Conservation (phyloP, 2,113 vertebrate species). For the Larimichthys crocea region DNA sequence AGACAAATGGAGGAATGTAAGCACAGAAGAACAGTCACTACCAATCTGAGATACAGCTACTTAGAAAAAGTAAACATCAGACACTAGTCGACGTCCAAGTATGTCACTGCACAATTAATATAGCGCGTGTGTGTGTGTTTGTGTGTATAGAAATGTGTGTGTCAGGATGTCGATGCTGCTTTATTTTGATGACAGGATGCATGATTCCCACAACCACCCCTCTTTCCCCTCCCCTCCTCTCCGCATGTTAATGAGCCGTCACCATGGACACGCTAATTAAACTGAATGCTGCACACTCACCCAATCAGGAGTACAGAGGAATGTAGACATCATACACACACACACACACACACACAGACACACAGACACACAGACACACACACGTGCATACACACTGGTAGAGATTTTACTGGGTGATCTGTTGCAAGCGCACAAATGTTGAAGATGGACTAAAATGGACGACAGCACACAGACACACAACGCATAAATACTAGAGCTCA, state of each 20-base stretch:
- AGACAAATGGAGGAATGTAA: not conserved
- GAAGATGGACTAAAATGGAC: not conserved
- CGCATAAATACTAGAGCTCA: not conserved
- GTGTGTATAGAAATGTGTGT: not conserved
- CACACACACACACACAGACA: slow-evolving; percentile 8
- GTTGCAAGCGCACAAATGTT: not conserved
- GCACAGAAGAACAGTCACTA: not conserved
- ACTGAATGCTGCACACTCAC: slow-evolving; percentile 52
- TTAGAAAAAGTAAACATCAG: not conserved
- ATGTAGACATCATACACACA: slow-evolving; percentile 53
- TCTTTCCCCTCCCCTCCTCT: slow-evolving; percentile 22
- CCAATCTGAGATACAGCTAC: too few species aligned
- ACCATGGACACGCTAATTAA: slow-evolving; percentile 60
- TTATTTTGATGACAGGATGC: slow-evolving; percentile 47
- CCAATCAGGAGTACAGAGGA: slow-evolving; percentile 44
- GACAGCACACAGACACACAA: not conserved
- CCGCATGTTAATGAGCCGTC: slow-evolving; percentile 58
- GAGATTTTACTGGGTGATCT: not conserved
- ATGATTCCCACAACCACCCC: slow-evolving; percentile 55
- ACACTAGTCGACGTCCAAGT: not conserved
- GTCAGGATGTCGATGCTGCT: slow-evolving; percentile 40
- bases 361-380: too few species aligned
- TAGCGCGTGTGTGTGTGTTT: slow-evolving; percentile 15
- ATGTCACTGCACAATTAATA: not conserved
- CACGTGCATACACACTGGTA: too few species aligned